Conservation (phyloP, 2,797 vertebrate species). For the Acipenser transmontanus region DNA sequence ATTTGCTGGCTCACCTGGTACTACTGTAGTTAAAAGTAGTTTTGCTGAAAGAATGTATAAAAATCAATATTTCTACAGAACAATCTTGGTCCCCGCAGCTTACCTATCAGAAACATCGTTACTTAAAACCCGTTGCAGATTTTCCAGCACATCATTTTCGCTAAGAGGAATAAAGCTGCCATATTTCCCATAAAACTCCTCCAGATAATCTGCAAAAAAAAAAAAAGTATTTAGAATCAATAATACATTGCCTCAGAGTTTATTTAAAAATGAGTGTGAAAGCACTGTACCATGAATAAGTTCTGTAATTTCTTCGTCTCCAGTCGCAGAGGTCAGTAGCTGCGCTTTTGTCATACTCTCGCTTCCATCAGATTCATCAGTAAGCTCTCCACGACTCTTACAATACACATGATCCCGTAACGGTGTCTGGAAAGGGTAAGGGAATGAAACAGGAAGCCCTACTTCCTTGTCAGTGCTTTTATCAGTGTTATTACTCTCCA, state of each 20-base stretch:
- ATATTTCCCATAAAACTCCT: slow-evolving; percentile 72
- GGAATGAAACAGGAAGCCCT: slow-evolving; percentile 19
- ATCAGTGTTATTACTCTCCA: neutral
- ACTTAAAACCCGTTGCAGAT: slow-evolving; percentile 80
- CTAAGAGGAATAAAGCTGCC: slow-evolving; percentile 90
- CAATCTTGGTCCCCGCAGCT: slow-evolving; percentile 26
- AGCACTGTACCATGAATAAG: slow-evolving; percentile 51
- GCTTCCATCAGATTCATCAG: slow-evolving; percentile 38
- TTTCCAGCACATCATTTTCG: slow-evolving; percentile 83
- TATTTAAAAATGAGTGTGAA: too few relatives aligned
- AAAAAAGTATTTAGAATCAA: slow-evolving; percentile 13
- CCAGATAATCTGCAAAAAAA: slow-evolving; percentile 57
- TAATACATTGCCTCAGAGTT: too few relatives aligned
- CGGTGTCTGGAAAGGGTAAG: slow-evolving; percentile 28
- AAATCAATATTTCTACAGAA: too few relatives aligned
- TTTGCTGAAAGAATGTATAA: too few relatives aligned
- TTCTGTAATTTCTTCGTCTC: slow-evolving; percentile 51
- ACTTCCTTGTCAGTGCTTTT: slow-evolving; percentile 39
- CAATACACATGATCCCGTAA: slow-evolving; percentile 89
- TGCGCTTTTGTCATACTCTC: slow-evolving; percentile 50
- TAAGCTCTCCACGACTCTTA: slow-evolving; percentile 55
- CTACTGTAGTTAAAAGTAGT: too few relatives aligned
- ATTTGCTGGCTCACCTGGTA: too few relatives aligned
- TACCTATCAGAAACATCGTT: slow-evolving; percentile 80
- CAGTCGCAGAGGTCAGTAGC: slow-evolving; percentile 53